A percentile compares a stretch with the other conserved stretches of the same genome.
Evolutionary conservation across 2,888 invertebrate species (phyloP).

Genomic region (Scaptomyza reducta): DNA sequence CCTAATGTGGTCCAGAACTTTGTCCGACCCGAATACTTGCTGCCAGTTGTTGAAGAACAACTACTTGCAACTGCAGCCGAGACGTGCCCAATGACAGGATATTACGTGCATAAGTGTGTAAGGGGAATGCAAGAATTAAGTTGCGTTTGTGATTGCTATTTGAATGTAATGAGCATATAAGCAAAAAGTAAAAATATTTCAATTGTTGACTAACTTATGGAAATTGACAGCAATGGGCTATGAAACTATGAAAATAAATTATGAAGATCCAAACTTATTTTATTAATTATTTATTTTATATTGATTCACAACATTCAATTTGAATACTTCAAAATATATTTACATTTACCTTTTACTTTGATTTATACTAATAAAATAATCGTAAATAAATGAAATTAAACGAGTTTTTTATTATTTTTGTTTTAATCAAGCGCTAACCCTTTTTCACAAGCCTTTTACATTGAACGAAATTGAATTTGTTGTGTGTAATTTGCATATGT

Average conservation of each 20-base stretch:
- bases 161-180: conserved; percentile 36
- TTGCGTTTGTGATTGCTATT: conserved; percentile 14
- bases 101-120: conserved; percentile 64
- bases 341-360: too few relatives aligned
- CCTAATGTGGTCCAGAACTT: conserved; percentile 55
- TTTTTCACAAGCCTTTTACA: background rate
- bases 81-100: conserved; percentile 68
- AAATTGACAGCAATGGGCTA: too few relatives aligned
- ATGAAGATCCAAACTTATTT: too few relatives aligned
- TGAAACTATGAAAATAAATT: too few relatives aligned
- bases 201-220: too few relatives aligned
- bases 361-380: too few relatives aligned
- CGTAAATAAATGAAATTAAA: too few relatives aligned
- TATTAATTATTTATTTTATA: too few relatives aligned
- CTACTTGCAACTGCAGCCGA: conserved; percentile 56
- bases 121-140: conserved; percentile 20
- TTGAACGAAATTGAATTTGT: background rate
- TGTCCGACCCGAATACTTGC: conserved; percentile 42
- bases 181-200: background rate
- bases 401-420: too few relatives aligned
- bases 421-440: too few relatives aligned
- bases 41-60: conserved; percentile 25
- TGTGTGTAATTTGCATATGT: conserved; percentile 16
- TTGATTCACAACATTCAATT: too few relatives aligned
- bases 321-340: too few relatives aligned